phyloP scores from a whole-genome alignment of 2,113 vertebrate species.

The Elachura formosa region DNA sequence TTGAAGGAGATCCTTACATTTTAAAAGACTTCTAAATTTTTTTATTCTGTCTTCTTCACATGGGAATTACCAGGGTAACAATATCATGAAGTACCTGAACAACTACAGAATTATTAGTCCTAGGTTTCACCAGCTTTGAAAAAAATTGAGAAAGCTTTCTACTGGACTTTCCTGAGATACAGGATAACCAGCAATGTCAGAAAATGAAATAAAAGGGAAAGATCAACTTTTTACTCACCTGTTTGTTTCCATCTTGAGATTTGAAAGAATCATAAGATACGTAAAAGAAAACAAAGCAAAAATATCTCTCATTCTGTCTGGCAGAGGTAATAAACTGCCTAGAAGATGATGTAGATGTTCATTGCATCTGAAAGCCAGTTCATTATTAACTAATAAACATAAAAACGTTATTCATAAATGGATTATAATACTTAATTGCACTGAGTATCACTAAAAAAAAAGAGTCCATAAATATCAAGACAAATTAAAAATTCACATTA shows the following conservation, averaged over 20 bases:
- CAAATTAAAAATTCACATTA: background rate
- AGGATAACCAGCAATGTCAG: background rate
- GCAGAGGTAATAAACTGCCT: background rate
- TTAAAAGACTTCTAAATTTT: background rate
- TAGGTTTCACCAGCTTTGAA: background rate
- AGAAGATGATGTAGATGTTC: background rate
- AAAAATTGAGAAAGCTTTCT: background rate
- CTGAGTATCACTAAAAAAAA: background rate
- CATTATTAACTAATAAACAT: background rate
- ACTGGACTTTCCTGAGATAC: background rate
- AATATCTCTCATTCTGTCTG: background rate
- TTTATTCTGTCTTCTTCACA: background rate
- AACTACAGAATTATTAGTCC: background rate
- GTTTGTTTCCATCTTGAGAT: background rate
- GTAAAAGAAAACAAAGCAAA: background rate
- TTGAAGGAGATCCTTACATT: background rate
- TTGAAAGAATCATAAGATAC: background rate
- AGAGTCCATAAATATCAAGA: background rate
- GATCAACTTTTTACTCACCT: background rate
- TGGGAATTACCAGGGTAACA: background rate
- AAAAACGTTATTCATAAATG: background rate
- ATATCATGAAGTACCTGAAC: background rate
- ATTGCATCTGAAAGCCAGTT: background rate
- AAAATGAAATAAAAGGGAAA: accelerated
- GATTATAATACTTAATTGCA: background rate